A percentile compares a stretch with the other conserved stretches of the same genome.
Evolutionary conservation across 2,113 vertebrate species (phyloP).

Genomic region (Ellobius talpinus): DNA sequence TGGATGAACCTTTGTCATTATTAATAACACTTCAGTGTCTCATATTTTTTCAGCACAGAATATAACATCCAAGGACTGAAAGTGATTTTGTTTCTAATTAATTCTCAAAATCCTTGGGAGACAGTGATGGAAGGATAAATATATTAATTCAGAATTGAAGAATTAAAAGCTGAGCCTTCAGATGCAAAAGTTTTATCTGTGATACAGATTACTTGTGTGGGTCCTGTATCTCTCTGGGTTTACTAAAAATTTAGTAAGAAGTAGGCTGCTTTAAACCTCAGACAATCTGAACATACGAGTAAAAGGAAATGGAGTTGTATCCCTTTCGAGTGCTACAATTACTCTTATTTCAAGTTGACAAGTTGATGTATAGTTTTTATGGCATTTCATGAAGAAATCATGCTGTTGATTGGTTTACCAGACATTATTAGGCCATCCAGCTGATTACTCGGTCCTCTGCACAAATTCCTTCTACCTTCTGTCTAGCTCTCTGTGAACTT

Average conservation of each 20-base stretch:
- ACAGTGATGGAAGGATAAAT: conserved; percentile 79
- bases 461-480: not conserved
- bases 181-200: conserved; percentile 24
- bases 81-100: conserved; percentile 83
- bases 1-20: conserved; percentile 77
- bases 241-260: conserved; percentile 38
- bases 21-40: conserved; percentile 77
- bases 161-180: conserved; percentile 63
- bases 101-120: conserved; percentile 79
- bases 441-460: not conserved
- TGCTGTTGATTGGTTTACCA: conserved; percentile 1
- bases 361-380: not conserved
- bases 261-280: not conserved
- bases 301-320: not conserved
- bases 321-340: conserved; percentile 1
- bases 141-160: conserved; percentile 77
- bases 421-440: not conserved
- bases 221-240: not conserved
- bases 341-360: not conserved
- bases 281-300: not conserved
- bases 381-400: not conserved
- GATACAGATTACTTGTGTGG: not conserved
- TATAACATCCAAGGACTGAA: conserved; percentile 77
- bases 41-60: conserved; percentile 73
- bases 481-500: not conserved